These are phyloP conservation scores for Leptocoma aspasia DNA, from an alignment of 2,113 vertebrate species.

Conservation along the genomic window DNA sequence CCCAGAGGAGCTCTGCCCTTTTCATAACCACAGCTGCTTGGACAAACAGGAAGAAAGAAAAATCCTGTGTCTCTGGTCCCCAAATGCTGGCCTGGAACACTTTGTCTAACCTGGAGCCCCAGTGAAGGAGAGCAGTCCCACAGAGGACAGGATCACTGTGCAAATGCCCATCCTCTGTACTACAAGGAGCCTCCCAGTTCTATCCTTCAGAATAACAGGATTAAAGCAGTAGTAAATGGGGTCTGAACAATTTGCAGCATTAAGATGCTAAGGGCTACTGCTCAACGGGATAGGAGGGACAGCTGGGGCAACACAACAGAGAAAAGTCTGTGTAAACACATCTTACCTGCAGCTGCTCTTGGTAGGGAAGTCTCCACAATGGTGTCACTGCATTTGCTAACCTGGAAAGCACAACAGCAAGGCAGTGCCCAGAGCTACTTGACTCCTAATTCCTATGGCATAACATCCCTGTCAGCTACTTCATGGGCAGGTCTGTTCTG, in stretches of 20 bases:
- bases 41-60: neutral
- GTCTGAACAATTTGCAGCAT: neutral
- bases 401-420: constrained; percentile 39
- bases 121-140: neutral
- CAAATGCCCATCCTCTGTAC: neutral
- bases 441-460: neutral
- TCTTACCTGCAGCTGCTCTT: constrained; percentile 78
- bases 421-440: neutral
- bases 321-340: neutral
- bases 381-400: constrained; percentile 75
- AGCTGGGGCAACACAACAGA: neutral
- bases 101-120: neutral
- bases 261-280: neutral
- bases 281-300: neutral
- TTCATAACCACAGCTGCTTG: neutral
- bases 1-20: neutral
- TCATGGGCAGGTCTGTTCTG: neutral
- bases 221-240: neutral
- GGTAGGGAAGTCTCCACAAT: constrained; percentile 83
- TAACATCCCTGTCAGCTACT: neutral
- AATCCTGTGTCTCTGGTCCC: neutral
- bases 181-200: neutral
- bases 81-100: neutral
- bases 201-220: neutral
- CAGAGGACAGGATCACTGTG: neutral